Evolutionary conservation across 2,888 invertebrate species (phyloP).

Genomic region (Invenusta paracnida): DNA sequence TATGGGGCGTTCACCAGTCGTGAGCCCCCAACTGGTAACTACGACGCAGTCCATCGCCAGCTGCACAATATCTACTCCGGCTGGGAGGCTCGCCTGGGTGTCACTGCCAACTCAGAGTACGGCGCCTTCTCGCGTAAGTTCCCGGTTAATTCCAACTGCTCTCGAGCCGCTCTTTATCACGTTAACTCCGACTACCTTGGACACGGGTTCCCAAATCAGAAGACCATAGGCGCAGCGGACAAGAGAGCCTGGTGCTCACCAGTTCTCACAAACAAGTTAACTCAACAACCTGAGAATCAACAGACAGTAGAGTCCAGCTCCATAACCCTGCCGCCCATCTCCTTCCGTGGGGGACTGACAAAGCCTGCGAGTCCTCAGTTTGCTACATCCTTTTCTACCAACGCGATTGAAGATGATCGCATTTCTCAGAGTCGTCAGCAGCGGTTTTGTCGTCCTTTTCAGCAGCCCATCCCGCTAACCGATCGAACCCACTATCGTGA

Average conservation of each 20-base stretch:
- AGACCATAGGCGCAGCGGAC: too few relatives aligned
- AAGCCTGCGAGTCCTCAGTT: too few relatives aligned
- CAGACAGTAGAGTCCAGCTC: too few relatives aligned
- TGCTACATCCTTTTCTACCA: too few relatives aligned
- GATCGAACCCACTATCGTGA: neutral
- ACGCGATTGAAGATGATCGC: neutral
- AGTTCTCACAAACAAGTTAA: neutral
- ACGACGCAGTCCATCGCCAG: neutral
- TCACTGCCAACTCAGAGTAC: neutral
- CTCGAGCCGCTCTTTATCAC: neutral
- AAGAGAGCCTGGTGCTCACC: neutral
- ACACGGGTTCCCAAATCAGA: neutral
- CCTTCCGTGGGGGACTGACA: neutral
- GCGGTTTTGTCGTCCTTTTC: neutral
- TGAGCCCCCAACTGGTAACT: neutral
- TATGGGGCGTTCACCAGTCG: neutral
- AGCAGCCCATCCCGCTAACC: neutral
- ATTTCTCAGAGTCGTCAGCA: neutral
- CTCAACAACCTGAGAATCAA: slow-evolving; percentile 7
- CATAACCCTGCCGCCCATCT: neutral
- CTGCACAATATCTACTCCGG: neutral
- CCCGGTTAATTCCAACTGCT: neutral
- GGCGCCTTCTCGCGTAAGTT: neutral
- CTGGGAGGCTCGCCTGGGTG: neutral
- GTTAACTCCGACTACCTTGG: neutral